Evolutionary conservation across 2,888 invertebrate genomes (phyloP).

Genomic region (Petrolisthes cinctipes): DNA sequence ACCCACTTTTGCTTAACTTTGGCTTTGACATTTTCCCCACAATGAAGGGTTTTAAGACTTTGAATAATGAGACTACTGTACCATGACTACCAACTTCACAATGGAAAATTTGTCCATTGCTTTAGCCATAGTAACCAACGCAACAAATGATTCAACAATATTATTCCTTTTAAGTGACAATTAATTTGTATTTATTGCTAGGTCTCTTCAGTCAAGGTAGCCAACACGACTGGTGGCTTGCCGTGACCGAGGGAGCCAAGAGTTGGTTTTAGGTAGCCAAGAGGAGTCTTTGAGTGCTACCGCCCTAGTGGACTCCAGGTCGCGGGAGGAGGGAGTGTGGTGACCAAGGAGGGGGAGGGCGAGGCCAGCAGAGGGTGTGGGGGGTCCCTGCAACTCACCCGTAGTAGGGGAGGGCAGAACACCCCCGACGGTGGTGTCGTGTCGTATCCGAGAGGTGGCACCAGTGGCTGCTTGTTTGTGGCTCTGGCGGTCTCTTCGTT

Average conservation of each 20-base stretch:
- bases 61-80: no score
- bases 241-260: conserved; percentile 43
- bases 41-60: no score
- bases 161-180: no score
- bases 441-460: conserved; percentile 63
- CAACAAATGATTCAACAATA: no score
- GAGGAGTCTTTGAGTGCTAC: conserved; percentile 33
- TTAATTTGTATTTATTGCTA: no score
- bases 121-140: no score
- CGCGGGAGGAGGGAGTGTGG: conserved; percentile 41
- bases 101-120: no score
- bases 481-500: conserved; percentile 59
- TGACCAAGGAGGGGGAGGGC: conserved; percentile 30
- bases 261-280: conserved; percentile 38
- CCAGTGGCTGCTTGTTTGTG: conserved; percentile 60
- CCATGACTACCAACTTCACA: no score
- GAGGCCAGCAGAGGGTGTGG: conserved; percentile 22
- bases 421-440: conserved; percentile 63
- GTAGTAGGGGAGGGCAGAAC: conserved; percentile 61
- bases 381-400: conserved; percentile 53
- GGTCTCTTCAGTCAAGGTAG: conserved; percentile 29
- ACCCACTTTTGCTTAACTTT: no score
- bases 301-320: conserved; percentile 34
- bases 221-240: conserved; percentile 31
- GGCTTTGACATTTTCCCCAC: no score